Conservation (phyloP, 2,113 vertebrate genomes). For the Crypturellus undulatus region DNA sequence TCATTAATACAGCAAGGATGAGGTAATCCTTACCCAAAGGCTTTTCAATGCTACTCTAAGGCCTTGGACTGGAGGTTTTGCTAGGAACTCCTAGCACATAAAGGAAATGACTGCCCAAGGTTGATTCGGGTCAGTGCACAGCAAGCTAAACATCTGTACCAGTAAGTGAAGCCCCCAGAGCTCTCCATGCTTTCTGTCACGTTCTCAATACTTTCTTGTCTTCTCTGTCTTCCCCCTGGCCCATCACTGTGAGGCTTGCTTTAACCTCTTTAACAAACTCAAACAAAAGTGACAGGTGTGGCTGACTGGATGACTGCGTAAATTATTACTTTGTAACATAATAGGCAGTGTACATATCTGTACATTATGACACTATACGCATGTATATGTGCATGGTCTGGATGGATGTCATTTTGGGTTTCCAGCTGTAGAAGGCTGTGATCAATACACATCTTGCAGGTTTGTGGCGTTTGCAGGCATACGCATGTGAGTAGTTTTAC, state of each 20-base stretch:
- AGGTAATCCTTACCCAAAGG: neutral
- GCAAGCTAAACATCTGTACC: neutral
- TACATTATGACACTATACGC: neutral
- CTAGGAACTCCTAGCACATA: accelerated
- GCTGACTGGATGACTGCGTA: neutral
- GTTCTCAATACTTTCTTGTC: neutral
- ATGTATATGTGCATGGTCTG: neutral
- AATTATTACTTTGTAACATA: neutral
- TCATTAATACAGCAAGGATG: neutral
- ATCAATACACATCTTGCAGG: neutral
- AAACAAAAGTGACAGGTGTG: neutral
- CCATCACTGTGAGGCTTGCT: neutral
- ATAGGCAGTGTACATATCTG: accelerated
- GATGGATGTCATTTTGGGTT: neutral
- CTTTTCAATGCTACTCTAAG: neutral
- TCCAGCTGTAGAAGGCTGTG: neutral
- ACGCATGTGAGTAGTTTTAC: neutral
- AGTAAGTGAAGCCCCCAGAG: neutral
- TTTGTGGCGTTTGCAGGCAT: neutral
- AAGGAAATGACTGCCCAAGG: neutral
- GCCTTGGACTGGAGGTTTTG: neutral
- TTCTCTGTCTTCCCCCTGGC: neutral
- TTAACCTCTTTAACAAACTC: neutral
- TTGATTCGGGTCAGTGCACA: neutral
- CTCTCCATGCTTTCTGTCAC: accelerated